phyloP scores from a whole-genome alignment of 2,113 vertebrate genomes.

The Meriones unguiculatus region DNA sequence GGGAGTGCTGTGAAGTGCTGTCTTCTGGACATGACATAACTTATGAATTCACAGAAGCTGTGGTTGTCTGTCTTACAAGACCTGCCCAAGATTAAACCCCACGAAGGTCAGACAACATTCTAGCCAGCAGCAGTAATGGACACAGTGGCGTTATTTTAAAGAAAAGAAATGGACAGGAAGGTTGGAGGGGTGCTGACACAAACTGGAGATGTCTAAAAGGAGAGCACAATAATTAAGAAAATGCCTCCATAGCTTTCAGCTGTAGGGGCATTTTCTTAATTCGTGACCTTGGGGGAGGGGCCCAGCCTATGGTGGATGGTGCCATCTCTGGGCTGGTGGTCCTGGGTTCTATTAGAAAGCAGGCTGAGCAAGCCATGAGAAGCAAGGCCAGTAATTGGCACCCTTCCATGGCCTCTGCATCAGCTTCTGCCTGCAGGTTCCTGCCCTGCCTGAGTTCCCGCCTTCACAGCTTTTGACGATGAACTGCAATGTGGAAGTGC shows the following conservation, averaged over 20 bases:
- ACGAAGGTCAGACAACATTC: neutral
- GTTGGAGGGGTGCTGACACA: neutral
- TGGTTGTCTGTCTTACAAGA: neutral
- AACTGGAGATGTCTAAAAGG: neutral
- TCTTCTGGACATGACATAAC: neutral
- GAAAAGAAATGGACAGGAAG: neutral
- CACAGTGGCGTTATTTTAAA: neutral
- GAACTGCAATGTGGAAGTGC: neutral
- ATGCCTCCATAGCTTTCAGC: neutral
- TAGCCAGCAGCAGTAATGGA: neutral
- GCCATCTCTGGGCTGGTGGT: neutral
- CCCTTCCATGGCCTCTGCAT: neutral
- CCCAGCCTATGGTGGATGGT: neutral
- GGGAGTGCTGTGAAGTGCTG: neutral
- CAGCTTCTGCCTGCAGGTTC: neutral
- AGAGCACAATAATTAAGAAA: neutral
- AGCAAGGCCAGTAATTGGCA: neutral
- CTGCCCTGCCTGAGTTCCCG: neutral
- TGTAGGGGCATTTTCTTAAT: neutral
- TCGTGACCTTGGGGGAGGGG: neutral
- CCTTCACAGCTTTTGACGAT: neutral
- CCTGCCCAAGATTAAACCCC: neutral
- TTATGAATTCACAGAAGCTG: too few relatives aligned
- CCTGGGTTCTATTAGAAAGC: neutral
- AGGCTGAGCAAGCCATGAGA: neutral